A percentile compares a stretch with the other conserved stretches of the same genome.
Evolutionary conservation across 2,797 vertebrate species (phyloP).

Genomic region (Trichosurus vulpecula): DNA sequence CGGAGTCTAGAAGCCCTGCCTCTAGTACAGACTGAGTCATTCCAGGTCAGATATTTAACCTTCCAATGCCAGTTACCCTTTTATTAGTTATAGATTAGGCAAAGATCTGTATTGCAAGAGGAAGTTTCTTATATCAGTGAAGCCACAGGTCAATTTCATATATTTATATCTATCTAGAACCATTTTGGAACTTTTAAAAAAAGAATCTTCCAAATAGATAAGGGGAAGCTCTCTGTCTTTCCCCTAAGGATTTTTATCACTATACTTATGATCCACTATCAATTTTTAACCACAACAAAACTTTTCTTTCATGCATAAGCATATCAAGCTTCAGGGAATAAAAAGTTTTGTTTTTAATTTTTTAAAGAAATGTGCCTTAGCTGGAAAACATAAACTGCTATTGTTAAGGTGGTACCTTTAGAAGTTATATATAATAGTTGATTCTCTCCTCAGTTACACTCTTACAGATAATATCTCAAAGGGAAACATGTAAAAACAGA

Average conservation of each 20-base stretch:
- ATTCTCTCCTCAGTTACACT: not conserved
- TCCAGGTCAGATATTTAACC: not conserved
- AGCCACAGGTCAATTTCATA: no score
- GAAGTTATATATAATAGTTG: not conserved
- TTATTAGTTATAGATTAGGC: not conserved
- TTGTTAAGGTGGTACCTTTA: not conserved
- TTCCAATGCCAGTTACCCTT: not conserved
- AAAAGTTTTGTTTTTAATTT: not conserved
- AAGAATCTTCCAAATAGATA: no score
- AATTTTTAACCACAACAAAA: not conserved
- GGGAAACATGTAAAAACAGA: not conserved
- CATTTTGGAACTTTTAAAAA: no score
- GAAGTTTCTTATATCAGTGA: not conserved
- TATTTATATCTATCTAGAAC: no score
- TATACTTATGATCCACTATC: not conserved
- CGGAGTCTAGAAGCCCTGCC: no score
- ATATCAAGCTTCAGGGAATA: not conserved
- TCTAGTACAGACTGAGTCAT: no score
- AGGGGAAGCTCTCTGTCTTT: no score
- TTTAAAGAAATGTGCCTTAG: not conserved
- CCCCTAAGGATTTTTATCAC: not conserved
- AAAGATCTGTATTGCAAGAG: not conserved
- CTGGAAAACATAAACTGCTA: not conserved
- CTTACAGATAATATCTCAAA: not conserved
- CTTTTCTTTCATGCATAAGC: not conserved